Evolutionary conservation across 2,797 vertebrate genomes (phyloP).

Genomic region (Mormyrops boulengeri): DNA sequence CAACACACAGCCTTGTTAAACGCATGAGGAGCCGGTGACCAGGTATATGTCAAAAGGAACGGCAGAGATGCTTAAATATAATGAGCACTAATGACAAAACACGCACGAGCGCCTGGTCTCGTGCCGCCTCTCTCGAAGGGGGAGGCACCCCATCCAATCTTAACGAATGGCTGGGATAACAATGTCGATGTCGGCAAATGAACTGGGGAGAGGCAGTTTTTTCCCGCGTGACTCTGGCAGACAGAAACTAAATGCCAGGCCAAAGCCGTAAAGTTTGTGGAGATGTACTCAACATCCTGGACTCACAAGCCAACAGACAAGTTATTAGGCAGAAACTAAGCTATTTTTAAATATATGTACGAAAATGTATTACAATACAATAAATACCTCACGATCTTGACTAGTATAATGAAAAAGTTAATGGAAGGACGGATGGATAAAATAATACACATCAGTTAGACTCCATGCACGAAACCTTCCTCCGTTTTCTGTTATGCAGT

Average conservation of each 20-base stretch:
- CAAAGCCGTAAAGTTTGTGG: not conserved
- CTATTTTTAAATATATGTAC: not conserved
- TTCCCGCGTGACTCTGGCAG: not conserved
- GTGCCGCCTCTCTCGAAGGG: not conserved
- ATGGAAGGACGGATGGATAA: not conserved
- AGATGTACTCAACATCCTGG: not conserved
- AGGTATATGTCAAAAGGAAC: not conserved
- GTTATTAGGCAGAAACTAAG: not conserved
- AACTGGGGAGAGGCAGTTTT: not conserved
- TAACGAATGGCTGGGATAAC: not conserved
- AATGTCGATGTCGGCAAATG: not conserved
- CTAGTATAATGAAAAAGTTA: not conserved
- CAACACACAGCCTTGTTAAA: slow-evolving; percentile 1
- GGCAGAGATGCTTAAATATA: slow-evolving; percentile 27
- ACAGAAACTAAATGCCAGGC: not conserved
- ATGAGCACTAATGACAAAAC: slow-evolving; percentile 14
- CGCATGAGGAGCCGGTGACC: not conserved
- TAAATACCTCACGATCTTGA: not conserved
- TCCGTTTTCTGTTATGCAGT: not conserved
- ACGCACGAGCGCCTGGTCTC: not conserved
- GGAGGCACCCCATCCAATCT: not conserved
- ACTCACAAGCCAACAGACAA: not conserved
- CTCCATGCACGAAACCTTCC: not conserved
- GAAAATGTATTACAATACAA: not conserved
- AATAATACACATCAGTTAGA: not conserved